phyloP scores from a whole-genome alignment of 2,797 vertebrate genomes.

The Lepidocolaptes lacrymiger region DNA sequence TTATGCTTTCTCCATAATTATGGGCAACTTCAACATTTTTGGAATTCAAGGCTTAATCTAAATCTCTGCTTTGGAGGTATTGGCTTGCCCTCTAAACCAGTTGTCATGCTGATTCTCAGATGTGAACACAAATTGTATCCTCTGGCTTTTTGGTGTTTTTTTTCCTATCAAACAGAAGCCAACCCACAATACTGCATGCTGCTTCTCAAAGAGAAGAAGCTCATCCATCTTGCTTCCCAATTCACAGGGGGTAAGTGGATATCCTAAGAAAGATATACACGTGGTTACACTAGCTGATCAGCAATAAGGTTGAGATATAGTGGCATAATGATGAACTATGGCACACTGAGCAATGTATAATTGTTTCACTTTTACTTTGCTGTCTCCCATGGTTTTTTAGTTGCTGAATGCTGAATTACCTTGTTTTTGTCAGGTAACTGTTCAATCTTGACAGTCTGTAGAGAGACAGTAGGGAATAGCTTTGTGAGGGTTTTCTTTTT shows the following conservation, averaged over 20 bases:
- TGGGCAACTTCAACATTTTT: neutral
- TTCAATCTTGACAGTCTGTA: neutral
- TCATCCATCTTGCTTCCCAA: neutral
- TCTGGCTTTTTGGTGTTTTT: neutral
- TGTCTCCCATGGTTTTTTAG: neutral
- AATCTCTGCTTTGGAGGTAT: neutral
- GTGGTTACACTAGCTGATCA: neutral
- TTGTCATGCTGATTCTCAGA: neutral
- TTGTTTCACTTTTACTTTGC: neutral
- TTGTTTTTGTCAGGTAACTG: neutral
- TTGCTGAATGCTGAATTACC: neutral
- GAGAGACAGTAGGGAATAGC: neutral
- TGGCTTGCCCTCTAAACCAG: neutral
- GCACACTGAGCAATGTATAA: neutral
- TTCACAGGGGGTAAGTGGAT: neutral
- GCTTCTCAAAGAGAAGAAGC: neutral
- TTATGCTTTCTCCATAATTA: neutral
- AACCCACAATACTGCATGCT: neutral
- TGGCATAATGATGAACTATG: neutral
- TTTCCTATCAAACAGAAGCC: neutral
- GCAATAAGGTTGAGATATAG: neutral
- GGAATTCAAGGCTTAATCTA: neutral
- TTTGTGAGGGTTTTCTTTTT: neutral
- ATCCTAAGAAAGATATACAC: neutral
- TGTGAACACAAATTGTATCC: neutral